phyloP scores from a whole-genome alignment of 2,797 vertebrate genomes.

The Cryptoprocta ferox region DNA sequence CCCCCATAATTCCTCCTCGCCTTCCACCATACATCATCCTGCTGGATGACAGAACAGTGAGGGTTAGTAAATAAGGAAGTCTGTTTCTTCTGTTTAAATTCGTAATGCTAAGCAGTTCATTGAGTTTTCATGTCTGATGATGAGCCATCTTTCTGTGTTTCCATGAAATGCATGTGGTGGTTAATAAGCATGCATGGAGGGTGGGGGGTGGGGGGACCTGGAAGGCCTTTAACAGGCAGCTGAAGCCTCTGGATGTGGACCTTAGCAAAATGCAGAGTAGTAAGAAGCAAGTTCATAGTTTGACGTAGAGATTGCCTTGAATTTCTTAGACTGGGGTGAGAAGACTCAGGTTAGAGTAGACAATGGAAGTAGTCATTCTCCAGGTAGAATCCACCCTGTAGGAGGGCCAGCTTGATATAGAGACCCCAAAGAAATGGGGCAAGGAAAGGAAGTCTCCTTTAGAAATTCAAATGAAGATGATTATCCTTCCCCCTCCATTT shows the following conservation, averaged over 20 bases:
- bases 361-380: background rate
- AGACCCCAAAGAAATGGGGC: background rate
- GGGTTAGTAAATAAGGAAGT: background rate
- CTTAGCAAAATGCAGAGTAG: background rate
- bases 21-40: background rate
- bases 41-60: background rate
- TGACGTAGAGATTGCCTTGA: background rate
- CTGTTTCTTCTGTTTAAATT: background rate
- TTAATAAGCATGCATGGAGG: background rate
- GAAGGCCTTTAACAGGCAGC: background rate
- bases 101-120: background rate
- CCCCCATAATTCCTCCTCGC: background rate
- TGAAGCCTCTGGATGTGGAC: background rate
- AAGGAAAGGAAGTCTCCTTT: background rate
- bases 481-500: background rate
- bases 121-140: background rate
- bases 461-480: background rate
- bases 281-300: background rate
- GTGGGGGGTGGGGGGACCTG: fast-evolving
- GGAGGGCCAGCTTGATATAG: background rate
- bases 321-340: background rate
- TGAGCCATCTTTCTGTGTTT: background rate
- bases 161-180: background rate
- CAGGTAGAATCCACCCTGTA: background rate
- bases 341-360: background rate